Base-by-base conservation (phyloP, 2,797 vertebrate genomes). In the Anguilla marmorata region DNA sequence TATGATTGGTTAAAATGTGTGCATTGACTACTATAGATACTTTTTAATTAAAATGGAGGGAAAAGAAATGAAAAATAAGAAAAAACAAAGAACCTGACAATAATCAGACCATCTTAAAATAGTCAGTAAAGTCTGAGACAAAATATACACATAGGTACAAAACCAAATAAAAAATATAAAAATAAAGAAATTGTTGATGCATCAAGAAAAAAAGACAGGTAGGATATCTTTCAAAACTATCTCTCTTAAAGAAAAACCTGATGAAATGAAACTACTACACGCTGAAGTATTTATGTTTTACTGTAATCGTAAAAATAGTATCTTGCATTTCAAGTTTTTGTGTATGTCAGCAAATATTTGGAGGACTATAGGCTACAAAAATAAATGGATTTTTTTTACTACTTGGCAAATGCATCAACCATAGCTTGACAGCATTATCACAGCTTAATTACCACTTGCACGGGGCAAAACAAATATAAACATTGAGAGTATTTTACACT, bases 381-480 rank as follows among this genome's bases (percentile, higher is more conserved):
- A 45, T 45, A 79, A 79, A 79, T 79, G 14, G 19, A 45, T 79
- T n/a, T n/a, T 79, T 79, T 79, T 79, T 79, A 79, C 33, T 79
- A 79, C 37, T 37, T 79, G 37, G 74, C 74, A 79, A 79, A 79
- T 14, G 37, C 16, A 19, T 79, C 16, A 79, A 79, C 74, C 19
- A 45, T 16, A 41, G 74, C 37, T 19, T 45, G 37, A 79, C 33
- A 79, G 33, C 37, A 79, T 41, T 45, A 14, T 41, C 33, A 41
- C 33, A 24, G 16, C 12, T 21, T 79, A 45, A 79, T 79, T 79
- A 79, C 74, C 14, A 37, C 37, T 45, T 5, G 74, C 30, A 37
- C 16, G 0, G 14, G 37, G 12, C 16, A 16, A 37, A 79, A 16
- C 37, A 79, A 79, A 79, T 79, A 19, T 79, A 5, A 41, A 79